phyloP scores from a whole-genome alignment of 2,888 invertebrate species.

The Stenchaetothrips biformis region DNA sequence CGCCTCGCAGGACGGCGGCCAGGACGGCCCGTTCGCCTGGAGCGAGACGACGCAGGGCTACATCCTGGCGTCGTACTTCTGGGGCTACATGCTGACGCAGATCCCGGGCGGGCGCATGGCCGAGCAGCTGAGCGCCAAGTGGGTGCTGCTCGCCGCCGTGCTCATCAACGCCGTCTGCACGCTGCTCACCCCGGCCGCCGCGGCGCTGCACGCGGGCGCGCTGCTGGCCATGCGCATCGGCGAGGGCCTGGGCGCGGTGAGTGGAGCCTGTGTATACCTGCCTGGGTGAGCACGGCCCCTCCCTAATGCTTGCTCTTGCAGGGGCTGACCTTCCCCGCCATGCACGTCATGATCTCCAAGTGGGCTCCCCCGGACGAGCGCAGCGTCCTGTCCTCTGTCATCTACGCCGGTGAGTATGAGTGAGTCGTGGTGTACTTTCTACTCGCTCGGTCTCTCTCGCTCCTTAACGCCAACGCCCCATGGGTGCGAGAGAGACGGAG shows the following conservation, averaged over 20 bases:
- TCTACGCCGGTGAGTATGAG: constrained; percentile 50
- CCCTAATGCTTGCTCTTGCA: background rate
- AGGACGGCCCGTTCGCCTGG: constrained; percentile 51
- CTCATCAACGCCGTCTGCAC: constrained; percentile 71
- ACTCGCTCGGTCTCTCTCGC: too few relatives aligned
- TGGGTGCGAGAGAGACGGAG: background rate
- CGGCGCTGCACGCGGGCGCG: constrained; percentile 59
- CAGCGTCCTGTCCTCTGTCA: constrained; percentile 75
- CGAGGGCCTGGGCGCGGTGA: constrained; percentile 67
- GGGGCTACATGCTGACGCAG: constrained; percentile 49
- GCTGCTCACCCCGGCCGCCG: constrained; percentile 68
- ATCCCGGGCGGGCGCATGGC: constrained; percentile 69
- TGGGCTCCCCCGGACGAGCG: constrained; percentile 44
- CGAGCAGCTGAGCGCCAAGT: constrained; percentile 79
- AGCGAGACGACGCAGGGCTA: constrained; percentile 48
- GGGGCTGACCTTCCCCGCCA: background rate
- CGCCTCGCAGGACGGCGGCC: too few relatives aligned
- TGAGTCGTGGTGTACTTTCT: background rate
- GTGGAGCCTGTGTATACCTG: background rate
- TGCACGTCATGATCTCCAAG: background rate
- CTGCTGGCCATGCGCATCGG: constrained; percentile 63
- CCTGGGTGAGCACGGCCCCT: background rate
- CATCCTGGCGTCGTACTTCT: background rate
- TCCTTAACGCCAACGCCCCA: too few relatives aligned
- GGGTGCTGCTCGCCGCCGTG: constrained; percentile 79